Evolutionary conservation across 2,888 invertebrate species (phyloP).

Genomic region (Sipha maydis): DNA sequence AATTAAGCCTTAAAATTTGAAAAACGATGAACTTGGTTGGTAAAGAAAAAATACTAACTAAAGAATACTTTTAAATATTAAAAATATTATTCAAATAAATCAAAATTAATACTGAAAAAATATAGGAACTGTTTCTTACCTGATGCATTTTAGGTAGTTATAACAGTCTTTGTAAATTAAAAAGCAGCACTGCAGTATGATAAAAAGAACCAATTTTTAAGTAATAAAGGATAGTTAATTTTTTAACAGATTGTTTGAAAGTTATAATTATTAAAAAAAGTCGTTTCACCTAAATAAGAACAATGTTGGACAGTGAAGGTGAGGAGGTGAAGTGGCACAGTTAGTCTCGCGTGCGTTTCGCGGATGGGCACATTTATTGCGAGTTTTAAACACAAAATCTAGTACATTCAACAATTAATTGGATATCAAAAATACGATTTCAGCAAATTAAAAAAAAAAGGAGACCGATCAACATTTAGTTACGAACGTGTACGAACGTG

Average conservation of each 20-base stretch:
- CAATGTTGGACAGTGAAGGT: slow-evolving; percentile 44
- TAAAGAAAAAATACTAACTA: neutral
- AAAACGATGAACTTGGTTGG: slow-evolving; percentile 13
- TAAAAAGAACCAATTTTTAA: neutral
- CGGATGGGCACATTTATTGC: neutral
- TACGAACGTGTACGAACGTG: slow-evolving; percentile 53
- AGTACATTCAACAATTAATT: neutral
- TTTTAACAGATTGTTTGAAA: neutral
- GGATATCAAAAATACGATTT: neutral
- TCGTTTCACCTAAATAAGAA: slow-evolving; percentile 37
- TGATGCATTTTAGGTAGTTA: slow-evolving; percentile 62
- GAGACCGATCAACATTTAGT: slow-evolving; percentile 12
- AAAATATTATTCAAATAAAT: neutral
- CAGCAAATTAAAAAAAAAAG: slow-evolving; percentile 18
- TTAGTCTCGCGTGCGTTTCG: slow-evolving; percentile 21
- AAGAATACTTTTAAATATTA: neutral
- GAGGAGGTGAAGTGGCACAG: slow-evolving; percentile 49
- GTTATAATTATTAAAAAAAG: slow-evolving; percentile 26
- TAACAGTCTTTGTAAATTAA: slow-evolving; percentile 17
- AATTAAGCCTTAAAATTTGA: neutral
- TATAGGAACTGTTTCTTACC: slow-evolving; percentile 58
- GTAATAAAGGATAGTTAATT: neutral
- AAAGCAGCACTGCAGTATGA: neutral
- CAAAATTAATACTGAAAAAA: neutral
- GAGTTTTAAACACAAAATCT: slow-evolving; percentile 23